These are phyloP conservation scores for Caenorhabditis sp. DNA, from an alignment of 2,888 invertebrate genomes.

Conservation along the genomic window DNA sequence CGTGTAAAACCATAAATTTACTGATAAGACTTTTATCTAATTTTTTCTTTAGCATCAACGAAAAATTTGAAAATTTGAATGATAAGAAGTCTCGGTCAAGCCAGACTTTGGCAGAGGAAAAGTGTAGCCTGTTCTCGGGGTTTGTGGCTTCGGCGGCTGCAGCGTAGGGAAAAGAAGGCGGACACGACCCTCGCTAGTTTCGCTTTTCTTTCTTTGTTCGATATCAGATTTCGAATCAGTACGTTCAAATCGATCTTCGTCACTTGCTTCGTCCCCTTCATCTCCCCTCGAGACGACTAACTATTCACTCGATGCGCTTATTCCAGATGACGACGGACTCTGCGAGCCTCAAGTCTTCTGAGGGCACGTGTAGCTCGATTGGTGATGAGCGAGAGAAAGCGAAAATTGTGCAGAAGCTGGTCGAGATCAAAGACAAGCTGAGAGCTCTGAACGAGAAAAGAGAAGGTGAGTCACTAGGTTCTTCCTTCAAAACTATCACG, in stretches of 20 bases:
- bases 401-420: conserved; percentile 75
- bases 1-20: conserved; percentile 7
- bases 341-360: conserved; percentile 55
- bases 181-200: conserved; percentile 39
- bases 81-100: conserved; percentile 25
- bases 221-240: conserved; percentile 64
- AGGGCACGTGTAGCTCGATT: conserved; percentile 59
- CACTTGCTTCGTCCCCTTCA: conserved; percentile 23
- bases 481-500: too few relatives aligned
- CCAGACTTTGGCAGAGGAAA: conserved; percentile 31
- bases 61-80: conserved; percentile 1
- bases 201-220: conserved; percentile 62
- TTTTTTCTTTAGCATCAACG: conserved; percentile 8
- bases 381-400: conserved; percentile 68
- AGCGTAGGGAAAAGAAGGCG: too few relatives aligned
- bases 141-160: conserved; percentile 26
- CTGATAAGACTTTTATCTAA: conserved; percentile 6
- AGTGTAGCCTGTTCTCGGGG: conserved; percentile 57
- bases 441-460: conserved; percentile 70
- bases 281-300: neutral
- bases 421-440: conserved; percentile 73
- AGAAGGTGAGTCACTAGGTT: conserved; percentile 72
- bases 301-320: conserved; percentile 31
- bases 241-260: conserved; percentile 57
- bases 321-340: conserved; percentile 63